A percentile compares a stretch with the other conserved stretches of the same genome.
phyloP scores from a whole-genome alignment of 2,113 vertebrate species.

The Terrapene triunguis region DNA sequence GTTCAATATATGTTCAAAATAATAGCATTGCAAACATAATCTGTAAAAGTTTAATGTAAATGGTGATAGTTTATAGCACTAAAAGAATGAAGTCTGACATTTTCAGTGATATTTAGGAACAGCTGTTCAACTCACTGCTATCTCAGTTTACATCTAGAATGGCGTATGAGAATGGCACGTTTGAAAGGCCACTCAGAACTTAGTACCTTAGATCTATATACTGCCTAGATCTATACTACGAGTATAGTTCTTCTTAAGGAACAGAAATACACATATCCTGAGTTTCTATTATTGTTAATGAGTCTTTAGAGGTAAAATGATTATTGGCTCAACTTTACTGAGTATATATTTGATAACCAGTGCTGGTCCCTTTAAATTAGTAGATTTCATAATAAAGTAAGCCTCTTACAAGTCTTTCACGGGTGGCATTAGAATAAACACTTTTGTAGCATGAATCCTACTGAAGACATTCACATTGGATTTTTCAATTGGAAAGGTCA shows the following conservation, averaged over 20 bases:
- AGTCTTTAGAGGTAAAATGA: not conserved
- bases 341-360: not conserved
- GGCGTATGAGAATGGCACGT: not conserved
- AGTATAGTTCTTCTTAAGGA: not conserved
- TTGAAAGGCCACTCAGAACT: not conserved
- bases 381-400: not conserved
- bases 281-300: not conserved
- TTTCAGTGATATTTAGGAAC: conserved; percentile 15
- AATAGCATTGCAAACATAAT: not conserved
- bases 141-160: not conserved
- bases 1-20: not conserved
- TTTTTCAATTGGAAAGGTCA: not conserved
- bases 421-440: not conserved
- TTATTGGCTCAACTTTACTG: not conserved
- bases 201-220: not conserved
- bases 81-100: not conserved
- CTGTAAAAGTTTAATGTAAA: not conserved
- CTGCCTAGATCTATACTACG: not conserved
- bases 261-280: not conserved
- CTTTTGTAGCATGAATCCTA: not conserved
- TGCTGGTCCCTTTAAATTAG: not conserved
- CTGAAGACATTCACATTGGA: rapidly evolving
- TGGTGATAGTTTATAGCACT: not conserved
- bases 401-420: not conserved
- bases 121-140: conserved; percentile 12